Evolutionary conservation across 2,888 invertebrate genomes (phyloP), one percentile per base, ranked within the genome.

Genomic region (Eustalomyia histrio): DNA sequence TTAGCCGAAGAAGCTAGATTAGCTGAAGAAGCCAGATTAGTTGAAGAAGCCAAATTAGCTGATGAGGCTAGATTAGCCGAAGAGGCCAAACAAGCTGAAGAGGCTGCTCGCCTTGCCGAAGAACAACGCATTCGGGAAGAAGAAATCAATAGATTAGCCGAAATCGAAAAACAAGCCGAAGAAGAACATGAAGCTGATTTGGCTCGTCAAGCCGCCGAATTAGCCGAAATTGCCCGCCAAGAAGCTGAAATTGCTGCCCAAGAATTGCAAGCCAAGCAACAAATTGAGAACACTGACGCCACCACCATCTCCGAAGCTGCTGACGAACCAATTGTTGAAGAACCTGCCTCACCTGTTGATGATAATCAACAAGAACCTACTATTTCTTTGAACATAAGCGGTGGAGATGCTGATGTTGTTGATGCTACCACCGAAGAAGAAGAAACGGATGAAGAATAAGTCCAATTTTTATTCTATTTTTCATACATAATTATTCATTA

Each of bases 171-270:
- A 83, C 89, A 91, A 83, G 90, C 89, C 0, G 92, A 92, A 84
- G 92, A 92, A 76, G 92, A 91, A 10, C 92, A 92, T 24, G 94
- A 94, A 90, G 93, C 91, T 8, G 94, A 94, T 87, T 92, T 94
- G 83, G 94, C 94, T 64, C 91, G 94, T 86, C 94, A 94, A 92
- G 94, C 94, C 82, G 94, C 93, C 60, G 94, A 94, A 89, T 89
- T 94, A 85, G 94, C 94, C 0, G 94, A 94, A 88, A 92, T 93
- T 53, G 93, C 93, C 6, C 92, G 93, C 83, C 93, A 93, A 90
- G 93, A 93, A 76, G 92, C 93, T 18, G 93, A 93, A 79, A 91
- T 92, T 10, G 92, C 92, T n/a, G 91, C 93, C 50, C 92, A 93
- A 84, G 93, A 93, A 86, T 90, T 93, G n/a, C 89, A 91, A 81